Evolutionary conservation across 2,797 vertebrate species (phyloP), one percentile per base, ranked within the genome.

Genomic region (Nasua narica): DNA sequence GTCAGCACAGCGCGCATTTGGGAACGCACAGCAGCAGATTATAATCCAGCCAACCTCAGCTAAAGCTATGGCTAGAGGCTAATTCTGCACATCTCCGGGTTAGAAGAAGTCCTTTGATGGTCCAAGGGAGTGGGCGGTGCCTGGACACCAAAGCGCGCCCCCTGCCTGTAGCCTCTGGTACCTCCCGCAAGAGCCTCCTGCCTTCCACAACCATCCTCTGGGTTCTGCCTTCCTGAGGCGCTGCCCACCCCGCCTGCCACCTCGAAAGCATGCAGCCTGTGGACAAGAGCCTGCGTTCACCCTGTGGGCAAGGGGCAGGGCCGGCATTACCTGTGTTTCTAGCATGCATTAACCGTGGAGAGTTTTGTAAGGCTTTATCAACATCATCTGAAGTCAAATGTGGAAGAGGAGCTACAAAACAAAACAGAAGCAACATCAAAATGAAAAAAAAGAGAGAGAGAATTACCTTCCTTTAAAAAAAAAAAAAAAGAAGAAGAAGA

Each of bases 311-410:
- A 95, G 96, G 98, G 98, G 93, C 74, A 81, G 98, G 98, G 97
- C 97, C 97, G 96, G 98, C 97, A 98, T 99, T 99, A 99, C 99
- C 99, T 99, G 99, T 99, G 98, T 99, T 99, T 99, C 99, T 99
- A 98, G 99, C 99, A 99, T 99, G 99, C 99, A 99, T 99, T 99
- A 99, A 99, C 98, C 99, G 99, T 96, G 99, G 99, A 98, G 99
- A 99, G 99, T 99, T 99, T 99, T 99, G 99, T 98, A 99, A 99
- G 98, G 99, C 99, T 97, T 99, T 99, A 99, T 99, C 99, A 99
- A 99, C 99, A 99, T 99, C 99, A 99, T 99, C 99, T 98, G 99
- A 99, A 99, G 99, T 99, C 99, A 99, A 99, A 99, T 99, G 99
- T 98, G 99, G 99, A 99, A 99, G 99, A 98, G 99, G 99, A 99